Evolutionary conservation across 2,113 vertebrate species (phyloP).

Genomic region (Phylloscopus trochiloides): DNA sequence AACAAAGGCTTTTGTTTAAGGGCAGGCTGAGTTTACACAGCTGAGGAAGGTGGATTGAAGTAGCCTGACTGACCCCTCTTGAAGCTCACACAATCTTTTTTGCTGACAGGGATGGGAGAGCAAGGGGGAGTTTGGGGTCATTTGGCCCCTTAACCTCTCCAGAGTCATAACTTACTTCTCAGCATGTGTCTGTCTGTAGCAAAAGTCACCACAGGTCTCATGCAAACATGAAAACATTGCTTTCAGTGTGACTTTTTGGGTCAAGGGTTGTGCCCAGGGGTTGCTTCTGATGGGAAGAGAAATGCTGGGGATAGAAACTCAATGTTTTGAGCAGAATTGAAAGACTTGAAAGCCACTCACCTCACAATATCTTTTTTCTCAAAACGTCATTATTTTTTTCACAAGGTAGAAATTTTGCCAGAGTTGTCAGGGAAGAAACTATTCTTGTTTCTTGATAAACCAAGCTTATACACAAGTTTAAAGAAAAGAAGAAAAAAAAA

Average conservation of each 20-base stretch:
- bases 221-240: neutral
- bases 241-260: neutral
- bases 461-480: neutral
- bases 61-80: neutral
- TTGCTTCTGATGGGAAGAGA: neutral
- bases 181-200: neutral
- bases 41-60: constrained; percentile 33
- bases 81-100: neutral
- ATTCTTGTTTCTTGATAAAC: neutral
- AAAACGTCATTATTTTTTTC: neutral
- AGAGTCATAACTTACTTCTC: neutral
- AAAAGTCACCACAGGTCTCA: neutral
- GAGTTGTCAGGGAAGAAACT: neutral
- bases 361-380: neutral
- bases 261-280: neutral
- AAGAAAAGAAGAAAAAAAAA: neutral
- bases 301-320: neutral
- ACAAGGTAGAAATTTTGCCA: neutral
- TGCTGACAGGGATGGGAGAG: neutral
- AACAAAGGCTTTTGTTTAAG: constrained; percentile 57
- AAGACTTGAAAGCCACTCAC: neutral
- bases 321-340: neutral
- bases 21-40: constrained; percentile 25
- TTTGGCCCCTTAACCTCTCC: neutral
- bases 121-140: neutral